Base-by-base conservation (phyloP, 92 coral and sea anemone species). In the Bergia puertoricense region DNA sequence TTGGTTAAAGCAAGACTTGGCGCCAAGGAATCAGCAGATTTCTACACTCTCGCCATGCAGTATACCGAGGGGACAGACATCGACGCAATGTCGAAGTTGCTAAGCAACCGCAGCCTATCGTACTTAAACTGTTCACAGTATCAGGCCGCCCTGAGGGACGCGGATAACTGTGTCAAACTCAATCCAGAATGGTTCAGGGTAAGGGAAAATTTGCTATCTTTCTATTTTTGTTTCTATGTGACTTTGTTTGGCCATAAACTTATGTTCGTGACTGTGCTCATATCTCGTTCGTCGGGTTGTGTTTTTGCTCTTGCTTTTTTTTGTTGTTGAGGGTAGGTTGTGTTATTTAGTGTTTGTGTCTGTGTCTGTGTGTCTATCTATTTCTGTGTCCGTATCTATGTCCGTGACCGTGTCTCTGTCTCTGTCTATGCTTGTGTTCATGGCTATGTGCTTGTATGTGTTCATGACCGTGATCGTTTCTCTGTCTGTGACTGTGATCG, bases 41-140 rank as follows among this genome's bases (percentile, higher is more conserved):
- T 84, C 67, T 84, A 84, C 46, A 68, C 77, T 15, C 77, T 69
- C 22, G 87, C 87, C 16, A 69, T 84, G 87, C 38, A 69, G 0
- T 84, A 84, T 76, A 84, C 87, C 41, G 79, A 84, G 30, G 67
- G 66, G 6, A 50, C 78, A 46, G 68, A 84, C 87, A 84, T 44
- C 37, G 87, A 84, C 10, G 6, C 77, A 44, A 69, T 84, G 87
- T 74, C 87, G 20, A 84, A 43, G 74, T 71, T 84, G 44, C 67
- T 84, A 14, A 84, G 87, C 78, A 84, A 84, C 77, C 87, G 87
- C 6, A 84, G 87, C 23, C 43, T 84, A 42, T 84, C 87, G 4
- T 71, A 84, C 48, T 22, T 84, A 9, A 43, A 84, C 15, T 45
- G 54, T 16, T 4, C 11, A 37, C 36, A 46, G 0, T 84, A 84